A percentile compares a stretch with the other conserved stretches of the same genome.
Conservation (phyloP, 2,797 vertebrate genomes). For the Labroides dimidiatus region DNA sequence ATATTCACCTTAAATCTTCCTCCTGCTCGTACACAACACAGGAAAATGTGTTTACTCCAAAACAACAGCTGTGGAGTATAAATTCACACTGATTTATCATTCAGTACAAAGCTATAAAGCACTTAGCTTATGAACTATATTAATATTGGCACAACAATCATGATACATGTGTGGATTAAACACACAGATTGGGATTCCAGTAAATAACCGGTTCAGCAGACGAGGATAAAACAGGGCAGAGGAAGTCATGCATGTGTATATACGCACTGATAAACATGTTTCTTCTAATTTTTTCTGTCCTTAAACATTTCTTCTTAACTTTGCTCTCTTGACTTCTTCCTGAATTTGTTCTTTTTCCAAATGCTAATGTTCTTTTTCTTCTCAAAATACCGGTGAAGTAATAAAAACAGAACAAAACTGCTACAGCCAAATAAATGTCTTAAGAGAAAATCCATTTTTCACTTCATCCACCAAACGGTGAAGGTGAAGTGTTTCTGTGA, state of each 20-base stretch:
- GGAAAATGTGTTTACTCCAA: constrained; percentile 41
- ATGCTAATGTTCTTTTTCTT: too few species aligned
- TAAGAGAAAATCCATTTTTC: too few species aligned
- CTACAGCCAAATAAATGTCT: too few species aligned
- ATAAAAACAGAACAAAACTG: too few species aligned
- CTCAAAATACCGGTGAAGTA: too few species aligned
- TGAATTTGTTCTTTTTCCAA: too few species aligned
- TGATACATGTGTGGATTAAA: neutral
- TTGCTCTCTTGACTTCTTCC: too few species aligned
- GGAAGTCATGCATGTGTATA: neutral
- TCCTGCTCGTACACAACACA: constrained; percentile 38
- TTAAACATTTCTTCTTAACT: neutral
- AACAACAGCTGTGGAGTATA: constrained; percentile 12
- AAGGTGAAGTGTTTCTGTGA: too few species aligned
- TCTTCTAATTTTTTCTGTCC: neutral
- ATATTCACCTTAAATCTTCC: constrained; percentile 67
- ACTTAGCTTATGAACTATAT: constrained; percentile 2
- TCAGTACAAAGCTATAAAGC: constrained; percentile 2
- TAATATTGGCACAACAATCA: neutral
- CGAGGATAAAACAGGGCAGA: too few species aligned
- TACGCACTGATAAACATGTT: too few species aligned
- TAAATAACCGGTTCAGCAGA: neutral
- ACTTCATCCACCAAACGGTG: too few species aligned
- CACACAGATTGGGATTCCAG: neutral
- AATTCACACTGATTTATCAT: constrained; percentile 24